A percentile compares a stretch with the other conserved stretches of the same genome.
Conservation (phyloP, 2,113 vertebrate genomes). For the Ascaphus truei region DNA sequence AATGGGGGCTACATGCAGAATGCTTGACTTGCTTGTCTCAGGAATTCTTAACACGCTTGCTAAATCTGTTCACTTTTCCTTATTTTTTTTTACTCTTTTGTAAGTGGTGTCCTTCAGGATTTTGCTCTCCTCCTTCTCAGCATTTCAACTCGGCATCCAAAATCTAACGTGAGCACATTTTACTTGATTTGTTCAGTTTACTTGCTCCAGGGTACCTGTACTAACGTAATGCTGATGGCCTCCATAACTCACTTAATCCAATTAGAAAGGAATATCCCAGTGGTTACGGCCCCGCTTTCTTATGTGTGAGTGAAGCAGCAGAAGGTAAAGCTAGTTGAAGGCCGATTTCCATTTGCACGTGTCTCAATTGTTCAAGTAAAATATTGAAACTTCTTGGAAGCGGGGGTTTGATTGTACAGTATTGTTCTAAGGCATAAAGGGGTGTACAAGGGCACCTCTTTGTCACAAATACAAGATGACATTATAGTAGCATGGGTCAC, state of each 20-base stretch:
- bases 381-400: too few relatives aligned
- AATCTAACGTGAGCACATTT: background rate
- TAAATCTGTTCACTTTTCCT: too few relatives aligned
- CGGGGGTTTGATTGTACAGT: too few relatives aligned
- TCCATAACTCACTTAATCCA: conserved; percentile 6
- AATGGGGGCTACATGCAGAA: too few relatives aligned
- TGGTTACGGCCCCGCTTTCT: background rate
- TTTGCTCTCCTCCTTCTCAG: background rate
- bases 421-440: too few relatives aligned
- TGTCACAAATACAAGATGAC: too few relatives aligned
- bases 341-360: background rate
- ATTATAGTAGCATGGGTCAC: too few relatives aligned
- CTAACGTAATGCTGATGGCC: background rate
- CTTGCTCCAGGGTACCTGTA: background rate
- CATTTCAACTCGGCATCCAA: background rate
- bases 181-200: background rate
- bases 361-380: background rate
- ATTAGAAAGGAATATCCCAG: conserved; percentile 2
- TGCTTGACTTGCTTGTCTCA: too few relatives aligned
- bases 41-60: too few relatives aligned
- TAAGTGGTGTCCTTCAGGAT: background rate
- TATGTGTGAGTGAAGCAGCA: background rate
- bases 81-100: background rate
- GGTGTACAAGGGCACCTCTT: too few relatives aligned
- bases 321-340: background rate